phyloP scores from a whole-genome alignment of 2,113 vertebrate genomes.

The Laticauda colubrina region DNA sequence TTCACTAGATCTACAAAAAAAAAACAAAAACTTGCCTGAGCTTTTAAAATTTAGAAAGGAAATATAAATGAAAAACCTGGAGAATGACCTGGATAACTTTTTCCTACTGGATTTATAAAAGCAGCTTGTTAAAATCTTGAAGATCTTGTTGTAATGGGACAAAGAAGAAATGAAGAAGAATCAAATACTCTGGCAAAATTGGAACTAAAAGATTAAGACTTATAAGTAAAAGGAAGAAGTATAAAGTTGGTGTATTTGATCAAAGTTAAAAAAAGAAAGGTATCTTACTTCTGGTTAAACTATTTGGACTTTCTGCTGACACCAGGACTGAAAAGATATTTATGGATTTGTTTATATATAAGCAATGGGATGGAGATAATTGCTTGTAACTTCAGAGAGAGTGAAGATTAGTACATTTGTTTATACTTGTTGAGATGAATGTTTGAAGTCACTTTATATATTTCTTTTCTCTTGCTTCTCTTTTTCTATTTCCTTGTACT shows the following conservation, averaged over 20 bases:
- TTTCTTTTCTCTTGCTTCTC: background rate
- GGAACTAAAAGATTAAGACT: background rate
- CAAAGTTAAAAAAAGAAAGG: background rate
- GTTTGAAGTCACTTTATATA: background rate
- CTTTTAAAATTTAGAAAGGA: background rate
- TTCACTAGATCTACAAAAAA: background rate
- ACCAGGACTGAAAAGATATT: background rate
- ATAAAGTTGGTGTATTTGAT: background rate
- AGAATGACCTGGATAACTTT: background rate
- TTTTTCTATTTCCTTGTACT: background rate
- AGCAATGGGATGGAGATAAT: background rate
- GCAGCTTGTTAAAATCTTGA: background rate
- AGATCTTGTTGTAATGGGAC: background rate
- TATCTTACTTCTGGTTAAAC: background rate
- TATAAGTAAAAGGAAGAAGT: background rate
- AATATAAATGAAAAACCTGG: background rate
- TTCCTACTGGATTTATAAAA: background rate
- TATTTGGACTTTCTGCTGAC: background rate
- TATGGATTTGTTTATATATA: background rate
- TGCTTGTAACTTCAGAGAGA: background rate
- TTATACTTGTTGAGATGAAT: background rate
- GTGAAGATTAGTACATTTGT: background rate
- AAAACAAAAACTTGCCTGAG: background rate
- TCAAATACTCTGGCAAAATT: too few species aligned
- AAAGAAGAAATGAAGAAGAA: background rate